Base-by-base conservation (phyloP, 2,113 vertebrate genomes). In the Orthonyx spaldingii region DNA sequence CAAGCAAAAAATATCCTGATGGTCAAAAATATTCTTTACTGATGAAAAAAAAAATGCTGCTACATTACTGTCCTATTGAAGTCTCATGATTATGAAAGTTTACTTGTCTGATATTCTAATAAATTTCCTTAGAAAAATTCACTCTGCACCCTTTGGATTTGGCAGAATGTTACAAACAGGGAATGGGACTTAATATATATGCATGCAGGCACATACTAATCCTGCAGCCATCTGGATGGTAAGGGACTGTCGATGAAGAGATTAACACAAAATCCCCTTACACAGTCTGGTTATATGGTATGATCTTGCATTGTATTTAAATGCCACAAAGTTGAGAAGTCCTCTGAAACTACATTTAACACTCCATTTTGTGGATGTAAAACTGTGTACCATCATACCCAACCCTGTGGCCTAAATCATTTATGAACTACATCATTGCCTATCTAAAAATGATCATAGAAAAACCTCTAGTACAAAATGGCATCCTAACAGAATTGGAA, bases 401-500 rank as follows among this genome's bases (percentile, higher is more conserved):
- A 96, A 94, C 65, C 93, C 91, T 96, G 81, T 95, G 81, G 86
- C 95, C 97, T 98, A 95, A 87, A 94, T 96, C 49, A 97, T 37
- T 95, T 59, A 97, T 76, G 81, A 94, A 94, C 93, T 93, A 96
- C 91, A 96, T 96, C 56, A 98, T 56, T 71, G 75, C 95, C 95
- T 98, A 56, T 97, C 97, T 98, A 96, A 95, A 95, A 92, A 93
- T 89, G 97, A 97, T 94, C 93, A 97, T 56, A 98, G 93, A 87
- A 98, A 97, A 94, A 96, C 77, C 94, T 98, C 93, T 94, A 97
- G 94, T 94, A 98, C 76, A 97, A 97, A 98, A 98, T 98, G 97
- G 97, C 97, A 97, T 97, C 97, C 97, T 98, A 96, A 89, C 90
- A 97, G 98, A 98, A 98, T 94, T 98, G 97, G 98, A 98, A 97